Evolutionary conservation across 2,113 vertebrate species (phyloP).

Genomic region (Paralichthys olivaceus): DNA sequence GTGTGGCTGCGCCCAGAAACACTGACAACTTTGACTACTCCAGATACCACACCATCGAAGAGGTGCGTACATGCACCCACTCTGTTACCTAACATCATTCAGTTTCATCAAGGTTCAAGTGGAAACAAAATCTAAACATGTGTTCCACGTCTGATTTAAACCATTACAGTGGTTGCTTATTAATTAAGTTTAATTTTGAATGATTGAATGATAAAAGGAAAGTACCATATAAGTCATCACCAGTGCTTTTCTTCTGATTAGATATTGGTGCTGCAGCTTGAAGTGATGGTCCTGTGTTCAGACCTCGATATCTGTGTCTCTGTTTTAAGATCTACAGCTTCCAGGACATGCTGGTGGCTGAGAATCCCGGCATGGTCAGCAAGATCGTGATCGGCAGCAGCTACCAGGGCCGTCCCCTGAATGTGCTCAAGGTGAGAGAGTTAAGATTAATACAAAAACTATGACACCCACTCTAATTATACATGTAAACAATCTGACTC

Average conservation of each 20-base stretch:
- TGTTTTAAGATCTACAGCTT: conserved; percentile 87
- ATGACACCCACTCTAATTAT: not conserved
- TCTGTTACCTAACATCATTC: not conserved
- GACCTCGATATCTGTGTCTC: not conserved
- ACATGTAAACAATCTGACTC: not conserved
- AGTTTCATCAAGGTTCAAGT: not conserved
- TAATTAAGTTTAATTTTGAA: too few species aligned
- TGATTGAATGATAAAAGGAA: too few species aligned
- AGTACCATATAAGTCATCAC: too few species aligned
- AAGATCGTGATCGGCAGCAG: conserved; percentile 90
- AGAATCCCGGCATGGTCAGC: conserved; percentile 87
- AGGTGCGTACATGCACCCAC: conserved; percentile 76
- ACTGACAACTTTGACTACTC: conserved; percentile 82
- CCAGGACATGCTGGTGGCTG: conserved; percentile 88
- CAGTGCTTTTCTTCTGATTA: too few species aligned
- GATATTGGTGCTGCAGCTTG: too few species aligned
- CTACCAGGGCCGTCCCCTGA: conserved; percentile 87
- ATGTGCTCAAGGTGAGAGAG: conserved; percentile 89
- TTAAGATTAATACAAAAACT: not conserved
- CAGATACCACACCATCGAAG: conserved; percentile 86
- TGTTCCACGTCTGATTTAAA: too few species aligned
- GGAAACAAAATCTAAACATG: too few species aligned
- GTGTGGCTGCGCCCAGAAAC: conserved; percentile 67
- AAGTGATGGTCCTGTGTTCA: not conserved
- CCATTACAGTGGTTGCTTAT: too few species aligned